Conservation (phyloP, 2,797 vertebrate genomes). For the Tamandua tetradactyla region DNA sequence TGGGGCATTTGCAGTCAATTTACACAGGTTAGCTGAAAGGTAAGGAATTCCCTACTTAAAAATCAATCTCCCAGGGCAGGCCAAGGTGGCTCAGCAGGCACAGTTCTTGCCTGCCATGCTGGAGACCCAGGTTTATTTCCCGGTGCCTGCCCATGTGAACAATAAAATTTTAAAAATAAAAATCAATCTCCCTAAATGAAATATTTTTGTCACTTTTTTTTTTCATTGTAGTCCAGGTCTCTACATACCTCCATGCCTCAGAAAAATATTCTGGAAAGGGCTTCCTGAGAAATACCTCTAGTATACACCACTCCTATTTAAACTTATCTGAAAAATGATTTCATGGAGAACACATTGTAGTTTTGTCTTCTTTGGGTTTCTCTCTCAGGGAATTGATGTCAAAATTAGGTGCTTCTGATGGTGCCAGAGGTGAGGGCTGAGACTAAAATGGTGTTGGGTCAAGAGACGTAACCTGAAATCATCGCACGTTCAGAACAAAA, state of each 20-base stretch:
- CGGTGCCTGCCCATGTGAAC: too few species aligned
- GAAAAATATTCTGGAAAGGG: background rate
- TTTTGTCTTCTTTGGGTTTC: background rate
- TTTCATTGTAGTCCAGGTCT: background rate
- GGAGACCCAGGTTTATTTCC: too few species aligned
- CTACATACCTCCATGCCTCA: accelerated
- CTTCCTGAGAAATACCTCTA: background rate
- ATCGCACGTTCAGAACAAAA: background rate
- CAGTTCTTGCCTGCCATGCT: too few species aligned
- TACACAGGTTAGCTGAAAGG: constrained; percentile 31
- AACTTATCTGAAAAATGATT: background rate
- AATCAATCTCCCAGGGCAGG: background rate
- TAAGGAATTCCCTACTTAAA: constrained; percentile 46
- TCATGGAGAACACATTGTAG: background rate
- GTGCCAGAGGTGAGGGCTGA: background rate
- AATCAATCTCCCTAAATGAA: background rate
- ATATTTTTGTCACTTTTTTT: background rate
- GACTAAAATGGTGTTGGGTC: background rate
- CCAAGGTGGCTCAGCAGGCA: too few species aligned
- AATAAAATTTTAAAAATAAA: too few species aligned
- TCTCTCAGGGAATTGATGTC: background rate
- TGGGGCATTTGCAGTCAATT: constrained; percentile 2
- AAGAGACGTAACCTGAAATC: background rate
- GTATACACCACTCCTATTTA: accelerated
- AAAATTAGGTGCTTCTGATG: background rate